Base-by-base conservation (phyloP, 2,797 vertebrate species). In the Chaetodon trifasciatus region DNA sequence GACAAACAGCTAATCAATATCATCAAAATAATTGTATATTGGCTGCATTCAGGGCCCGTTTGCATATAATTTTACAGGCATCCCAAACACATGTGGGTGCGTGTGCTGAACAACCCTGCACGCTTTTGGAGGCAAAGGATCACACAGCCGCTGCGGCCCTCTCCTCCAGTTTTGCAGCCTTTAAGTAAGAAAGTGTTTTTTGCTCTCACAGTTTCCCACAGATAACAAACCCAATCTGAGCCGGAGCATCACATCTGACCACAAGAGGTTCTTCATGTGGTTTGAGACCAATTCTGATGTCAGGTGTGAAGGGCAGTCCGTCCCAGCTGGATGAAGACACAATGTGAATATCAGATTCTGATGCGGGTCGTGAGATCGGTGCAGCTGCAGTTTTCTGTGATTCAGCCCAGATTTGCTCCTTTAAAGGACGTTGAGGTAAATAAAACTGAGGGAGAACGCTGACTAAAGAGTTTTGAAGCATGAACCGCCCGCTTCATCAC, bases 401-500 rank as follows among this genome's bases (percentile, higher is more conserved):
- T 61, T 75, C 24, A 65, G 23, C 15, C 4, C 19, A 66, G 19
- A 70, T 75, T 79, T 69, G 58, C 42, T 42, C 63, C 15, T 64
- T 73, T n/a, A 74, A 52, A 42, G 35, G 24, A 72, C 62, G 46
- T 87, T 74, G 35, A 58, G 39, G 52, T 69, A 65, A 78, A 80
- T 47, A 79, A 67, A 81, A 73, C 5, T 46, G 46, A 77, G 71
- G 47, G 35, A 13, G 42, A 82, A 37, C 76, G 77, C 84, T 86
- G 83, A 86, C 76, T 78, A 47, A 75, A 60, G 64, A 40, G 80
- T 84, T 76, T 77, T 24, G 71, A 79, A 66, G 74, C 37, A 57
- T 12, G 15, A 85, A 62, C 70, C 58, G 60, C 19, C 42, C 23
- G 77, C 35, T 77, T 84, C 64, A 79, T 75, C 68, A 73, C 66